Conservation (phyloP, 2,888 invertebrate genomes). For the Ptilodon capucinus region DNA sequence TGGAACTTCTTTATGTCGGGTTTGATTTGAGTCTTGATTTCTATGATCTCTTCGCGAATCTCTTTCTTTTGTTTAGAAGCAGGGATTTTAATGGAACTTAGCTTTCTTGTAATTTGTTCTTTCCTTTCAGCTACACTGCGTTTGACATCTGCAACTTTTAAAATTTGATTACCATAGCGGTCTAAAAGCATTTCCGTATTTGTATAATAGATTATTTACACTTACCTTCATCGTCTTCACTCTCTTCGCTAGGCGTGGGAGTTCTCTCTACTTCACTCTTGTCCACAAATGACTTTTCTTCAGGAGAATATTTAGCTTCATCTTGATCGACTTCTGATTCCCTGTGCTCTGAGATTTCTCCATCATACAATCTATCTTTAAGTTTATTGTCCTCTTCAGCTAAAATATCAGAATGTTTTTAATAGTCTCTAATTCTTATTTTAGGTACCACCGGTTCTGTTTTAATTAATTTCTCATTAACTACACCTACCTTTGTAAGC, state of each 20-base stretch:
- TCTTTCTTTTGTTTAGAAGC: constrained; percentile 89
- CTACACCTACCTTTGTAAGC: constrained; percentile 70
- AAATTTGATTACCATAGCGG: background rate
- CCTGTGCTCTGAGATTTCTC: constrained; percentile 61
- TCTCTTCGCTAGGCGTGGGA: constrained; percentile 77
- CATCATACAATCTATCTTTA: constrained; percentile 68
- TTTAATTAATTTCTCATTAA: background rate
- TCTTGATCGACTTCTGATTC: constrained; percentile 79
- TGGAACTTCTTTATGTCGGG: constrained; percentile 80
- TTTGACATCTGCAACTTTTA: constrained; percentile 70
- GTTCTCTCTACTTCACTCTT: constrained; percentile 84
- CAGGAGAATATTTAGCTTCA: constrained; percentile 90
- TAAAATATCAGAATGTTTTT: constrained; percentile 26
- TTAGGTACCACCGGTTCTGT: too few relatives aligned
- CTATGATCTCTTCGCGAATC: constrained; percentile 87
- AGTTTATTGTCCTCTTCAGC: constrained; percentile 79
- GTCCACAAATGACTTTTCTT: constrained; percentile 88
- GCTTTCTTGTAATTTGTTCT: constrained; percentile 88
- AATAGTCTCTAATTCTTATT: background rate
- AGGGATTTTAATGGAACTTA: constrained; percentile 87
- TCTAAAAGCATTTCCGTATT: background rate
- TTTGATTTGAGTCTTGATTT: constrained; percentile 86
- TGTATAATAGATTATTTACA: background rate
- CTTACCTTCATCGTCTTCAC: constrained; percentile 78
- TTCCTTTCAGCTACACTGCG: constrained; percentile 89